These are phyloP conservation scores for Dilophus febrilis DNA, from an alignment of 2,888 invertebrate genomes.

Conservation along the genomic window DNA sequence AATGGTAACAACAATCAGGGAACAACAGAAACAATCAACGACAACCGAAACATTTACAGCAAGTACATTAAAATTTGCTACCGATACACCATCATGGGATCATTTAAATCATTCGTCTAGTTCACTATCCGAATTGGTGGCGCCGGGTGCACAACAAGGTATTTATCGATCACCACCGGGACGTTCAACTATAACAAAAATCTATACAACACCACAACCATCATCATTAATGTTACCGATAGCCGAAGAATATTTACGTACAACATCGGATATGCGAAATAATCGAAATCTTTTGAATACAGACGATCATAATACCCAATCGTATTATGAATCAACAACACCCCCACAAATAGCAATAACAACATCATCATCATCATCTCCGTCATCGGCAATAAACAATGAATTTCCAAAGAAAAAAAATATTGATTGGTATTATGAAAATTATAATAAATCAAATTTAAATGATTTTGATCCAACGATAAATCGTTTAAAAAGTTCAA, in stretches of 20 bases:
- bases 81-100: too few relatives aligned
- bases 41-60: too few relatives aligned
- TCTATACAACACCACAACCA: slow-evolving; percentile 19
- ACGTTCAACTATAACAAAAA: slow-evolving; percentile 42
- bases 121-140: slow-evolving; percentile 43
- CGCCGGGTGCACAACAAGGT: slow-evolving; percentile 39
- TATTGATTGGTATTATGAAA: slow-evolving; percentile 74
- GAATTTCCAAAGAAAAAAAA: slow-evolving; percentile 33
- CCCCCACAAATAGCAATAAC: background rate
- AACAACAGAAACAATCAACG: too few relatives aligned
- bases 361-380: background rate
- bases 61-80: too few relatives aligned
- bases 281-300: slow-evolving; percentile 1
- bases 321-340: slow-evolving; percentile 3
- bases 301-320: slow-evolving; percentile 4
- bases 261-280: slow-evolving; percentile 12
- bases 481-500: slow-evolving; percentile 1
- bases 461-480: background rate
- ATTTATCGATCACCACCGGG: slow-evolving; percentile 25
- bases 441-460: slow-evolving; percentile 46
- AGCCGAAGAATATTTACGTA: slow-evolving; percentile 26
- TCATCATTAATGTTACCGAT: slow-evolving; percentile 17
- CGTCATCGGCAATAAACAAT: slow-evolving; percentile 27
- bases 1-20: too few relatives aligned
- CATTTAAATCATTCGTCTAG: slow-evolving; percentile 21